phyloP scores from a whole-genome alignment of 2,797 vertebrate species.

The Natrix natrix region DNA sequence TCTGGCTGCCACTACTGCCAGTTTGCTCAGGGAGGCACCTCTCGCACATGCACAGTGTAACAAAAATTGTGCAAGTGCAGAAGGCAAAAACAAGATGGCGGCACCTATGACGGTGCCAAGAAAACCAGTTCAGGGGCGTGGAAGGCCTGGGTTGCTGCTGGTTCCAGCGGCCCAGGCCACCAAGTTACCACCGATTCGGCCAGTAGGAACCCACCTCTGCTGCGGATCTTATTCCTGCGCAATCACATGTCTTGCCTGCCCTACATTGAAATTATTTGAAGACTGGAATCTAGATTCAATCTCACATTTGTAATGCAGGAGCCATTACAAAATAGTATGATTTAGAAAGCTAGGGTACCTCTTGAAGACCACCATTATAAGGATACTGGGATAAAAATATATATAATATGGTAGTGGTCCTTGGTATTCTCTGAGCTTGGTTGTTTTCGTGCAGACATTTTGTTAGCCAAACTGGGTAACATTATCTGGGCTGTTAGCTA shows the following conservation, averaged over 20 bases:
- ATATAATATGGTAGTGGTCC: background rate
- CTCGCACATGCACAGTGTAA: no score
- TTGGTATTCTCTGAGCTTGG: background rate
- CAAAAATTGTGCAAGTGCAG: no score
- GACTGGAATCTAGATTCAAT: background rate
- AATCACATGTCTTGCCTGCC: background rate
- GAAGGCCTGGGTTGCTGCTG: no score
- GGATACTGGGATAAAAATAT: background rate
- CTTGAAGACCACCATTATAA: background rate
- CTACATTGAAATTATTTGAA: background rate
- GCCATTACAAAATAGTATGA: background rate
- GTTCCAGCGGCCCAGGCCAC: no score
- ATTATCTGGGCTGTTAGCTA: background rate
- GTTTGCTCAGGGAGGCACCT: no score
- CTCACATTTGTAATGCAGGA: background rate
- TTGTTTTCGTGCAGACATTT: background rate
- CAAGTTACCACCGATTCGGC: no score
- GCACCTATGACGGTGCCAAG: no score
- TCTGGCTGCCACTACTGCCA: no score
- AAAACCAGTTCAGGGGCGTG: no score
- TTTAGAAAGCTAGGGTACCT: background rate
- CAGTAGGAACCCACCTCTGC: background rate
- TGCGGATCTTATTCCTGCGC: background rate
- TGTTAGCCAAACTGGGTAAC: background rate
- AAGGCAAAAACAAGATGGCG: no score